Evolutionary conservation across 92 coral and sea anemone species (phyloP).

Genomic region (Plumapathes pennacea): DNA sequence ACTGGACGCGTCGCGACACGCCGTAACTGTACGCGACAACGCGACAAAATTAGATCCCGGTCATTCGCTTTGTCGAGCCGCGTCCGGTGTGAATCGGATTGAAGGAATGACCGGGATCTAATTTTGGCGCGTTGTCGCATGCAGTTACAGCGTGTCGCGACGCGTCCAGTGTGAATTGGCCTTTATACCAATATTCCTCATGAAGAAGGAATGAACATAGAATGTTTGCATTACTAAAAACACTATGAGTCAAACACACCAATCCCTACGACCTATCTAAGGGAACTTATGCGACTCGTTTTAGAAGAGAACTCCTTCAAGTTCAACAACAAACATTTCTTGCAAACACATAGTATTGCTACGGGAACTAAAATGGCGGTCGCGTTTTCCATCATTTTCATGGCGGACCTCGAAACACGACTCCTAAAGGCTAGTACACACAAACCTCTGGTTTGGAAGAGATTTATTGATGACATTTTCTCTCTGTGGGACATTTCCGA

Average conservation of each 20-base stretch:
- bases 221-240: conserved; percentile 1
- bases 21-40: no score
- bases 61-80: no score
- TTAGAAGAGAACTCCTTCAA: conserved; percentile 8
- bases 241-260: neutral
- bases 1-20: no score
- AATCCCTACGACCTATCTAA: neutral
- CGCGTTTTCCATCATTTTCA: conserved; percentile 21
- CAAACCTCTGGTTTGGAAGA: conserved; percentile 14
- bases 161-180: no score
- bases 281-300: neutral
- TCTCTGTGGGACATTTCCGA: neutral
- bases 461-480: conserved; percentile 11
- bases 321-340: conserved; percentile 3
- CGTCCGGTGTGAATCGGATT: no score
- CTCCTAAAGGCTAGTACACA: neutral
- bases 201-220: conserved; percentile 3
- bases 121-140: no score
- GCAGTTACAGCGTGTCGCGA: no score
- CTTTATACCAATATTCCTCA: conserved; percentile 11
- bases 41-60: no score
- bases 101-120: no score
- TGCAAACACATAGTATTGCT: conserved; percentile 14
- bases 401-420: conserved; percentile 6
- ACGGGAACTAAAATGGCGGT: conserved; percentile 21